These are phyloP conservation scores for Tetragonisca angustula DNA, from an alignment of 2,888 invertebrate species.

Conservation along the genomic window DNA sequence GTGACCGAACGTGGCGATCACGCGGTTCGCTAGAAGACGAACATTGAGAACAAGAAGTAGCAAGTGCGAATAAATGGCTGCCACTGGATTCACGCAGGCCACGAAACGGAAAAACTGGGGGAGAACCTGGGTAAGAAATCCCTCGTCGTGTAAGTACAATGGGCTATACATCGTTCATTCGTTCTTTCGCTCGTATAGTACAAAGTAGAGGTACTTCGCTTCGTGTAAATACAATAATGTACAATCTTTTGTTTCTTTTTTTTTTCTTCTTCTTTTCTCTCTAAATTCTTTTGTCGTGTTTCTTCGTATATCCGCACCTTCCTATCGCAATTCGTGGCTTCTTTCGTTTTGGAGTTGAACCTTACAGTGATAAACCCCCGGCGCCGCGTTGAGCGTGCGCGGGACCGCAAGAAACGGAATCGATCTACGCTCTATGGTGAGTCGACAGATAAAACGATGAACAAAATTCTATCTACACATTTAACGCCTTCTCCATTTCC, in stretches of 20 bases:
- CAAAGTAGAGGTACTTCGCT: conserved; percentile 61
- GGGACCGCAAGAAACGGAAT: conserved; percentile 52
- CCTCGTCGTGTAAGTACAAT: not conserved
- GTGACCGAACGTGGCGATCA: too few species aligned
- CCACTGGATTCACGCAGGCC: conserved; percentile 1
- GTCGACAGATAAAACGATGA: conserved; percentile 63
- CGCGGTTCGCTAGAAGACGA: not conserved
- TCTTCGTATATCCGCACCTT: not conserved
- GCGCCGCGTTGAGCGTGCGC: conserved; percentile 45
- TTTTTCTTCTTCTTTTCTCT: too few species aligned
- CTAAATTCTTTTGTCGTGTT: not conserved
- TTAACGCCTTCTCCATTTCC: conserved; percentile 34
- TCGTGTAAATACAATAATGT: conserved; percentile 81
- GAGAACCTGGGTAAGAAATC: not conserved
- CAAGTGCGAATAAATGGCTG: too few species aligned
- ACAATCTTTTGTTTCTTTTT: conserved; percentile 71
- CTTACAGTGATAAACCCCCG: conserved; percentile 77
- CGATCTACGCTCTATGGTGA: conserved; percentile 61
- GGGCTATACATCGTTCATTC: conserved; percentile 15
- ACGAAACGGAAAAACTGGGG: conserved; percentile 30
- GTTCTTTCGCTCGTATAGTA: conserved; percentile 50
- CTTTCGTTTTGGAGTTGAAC: conserved; percentile 75
- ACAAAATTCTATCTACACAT: conserved; percentile 63
- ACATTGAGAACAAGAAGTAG: not conserved
- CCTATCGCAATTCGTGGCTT: conserved; percentile 2